Evolutionary conservation across 2,113 vertebrate species (phyloP).

Genomic region (Protobothrops mucrosquamatus): DNA sequence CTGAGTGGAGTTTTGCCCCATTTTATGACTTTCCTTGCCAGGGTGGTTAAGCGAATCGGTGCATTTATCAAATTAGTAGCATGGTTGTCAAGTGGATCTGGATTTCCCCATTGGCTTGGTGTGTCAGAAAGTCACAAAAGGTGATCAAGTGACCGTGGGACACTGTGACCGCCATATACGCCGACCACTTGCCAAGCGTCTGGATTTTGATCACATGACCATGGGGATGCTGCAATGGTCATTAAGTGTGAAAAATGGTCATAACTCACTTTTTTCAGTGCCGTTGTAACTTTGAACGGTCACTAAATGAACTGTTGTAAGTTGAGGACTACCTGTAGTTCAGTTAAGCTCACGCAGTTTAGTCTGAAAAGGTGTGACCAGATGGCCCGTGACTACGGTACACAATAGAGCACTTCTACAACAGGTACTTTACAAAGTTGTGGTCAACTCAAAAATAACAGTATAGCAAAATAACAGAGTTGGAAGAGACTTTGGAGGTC

Average conservation of each 20-base stretch:
- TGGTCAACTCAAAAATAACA: not conserved
- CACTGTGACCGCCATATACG: not conserved
- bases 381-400: not conserved
- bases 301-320: not conserved
- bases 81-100: not conserved
- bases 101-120: not conserved
- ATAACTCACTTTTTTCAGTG: not conserved
- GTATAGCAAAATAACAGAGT: not conserved
- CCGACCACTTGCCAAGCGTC: not conserved
- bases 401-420: not conserved
- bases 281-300: not conserved
- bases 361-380: not conserved
- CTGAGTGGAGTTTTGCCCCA: not conserved
- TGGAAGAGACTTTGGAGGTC: not conserved
- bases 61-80: not conserved
- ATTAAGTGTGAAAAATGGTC: not conserved
- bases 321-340: not conserved
- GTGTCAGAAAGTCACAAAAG: not conserved
- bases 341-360: not conserved
- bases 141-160: not conserved
- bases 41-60: not conserved
- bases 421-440: not conserved
- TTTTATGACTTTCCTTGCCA: not conserved
- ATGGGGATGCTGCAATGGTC: not conserved
- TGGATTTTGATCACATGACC: not conserved